These are phyloP conservation scores for Emydura subglobosa DNA, from an alignment of 2,113 vertebrate species.

Conservation along the genomic window DNA sequence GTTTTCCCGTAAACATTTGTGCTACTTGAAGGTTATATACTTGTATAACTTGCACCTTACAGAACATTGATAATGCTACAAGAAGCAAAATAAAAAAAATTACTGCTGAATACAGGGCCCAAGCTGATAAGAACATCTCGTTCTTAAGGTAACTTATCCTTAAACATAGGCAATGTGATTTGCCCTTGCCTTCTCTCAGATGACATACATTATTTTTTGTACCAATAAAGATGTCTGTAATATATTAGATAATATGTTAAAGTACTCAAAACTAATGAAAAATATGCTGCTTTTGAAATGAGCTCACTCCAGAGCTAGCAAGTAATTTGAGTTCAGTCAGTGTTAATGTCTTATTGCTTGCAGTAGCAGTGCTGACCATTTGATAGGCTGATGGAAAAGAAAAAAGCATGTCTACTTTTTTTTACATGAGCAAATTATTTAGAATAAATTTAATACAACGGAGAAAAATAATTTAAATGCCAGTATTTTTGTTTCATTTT, in stretches of 20 bases:
- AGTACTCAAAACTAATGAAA: not conserved
- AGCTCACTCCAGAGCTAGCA: not conserved
- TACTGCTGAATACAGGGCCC: not conserved
- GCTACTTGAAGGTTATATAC: not conserved
- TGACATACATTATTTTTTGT: not conserved
- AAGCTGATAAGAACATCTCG: not conserved
- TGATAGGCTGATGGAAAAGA: not conserved
- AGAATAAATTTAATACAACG: not conserved
- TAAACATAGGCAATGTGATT: not conserved
- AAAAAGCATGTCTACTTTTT: not conserved
- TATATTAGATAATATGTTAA: not conserved
- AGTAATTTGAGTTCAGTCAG: not conserved
- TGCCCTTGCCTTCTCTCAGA: not conserved
- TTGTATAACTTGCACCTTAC: not conserved
- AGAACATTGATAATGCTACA: not conserved
- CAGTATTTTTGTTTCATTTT: slow-evolving; percentile 17
- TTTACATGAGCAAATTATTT: not conserved
- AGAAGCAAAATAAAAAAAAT: not conserved
- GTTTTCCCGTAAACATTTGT: not conserved
- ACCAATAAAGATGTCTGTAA: not conserved
- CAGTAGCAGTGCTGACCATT: not conserved
- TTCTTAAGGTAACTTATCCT: not conserved
- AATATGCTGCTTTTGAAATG: not conserved
- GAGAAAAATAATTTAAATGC: not conserved
- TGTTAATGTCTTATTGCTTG: not conserved